Base-by-base conservation (phyloP, 2,797 vertebrate genomes). In the Picus viridis region DNA sequence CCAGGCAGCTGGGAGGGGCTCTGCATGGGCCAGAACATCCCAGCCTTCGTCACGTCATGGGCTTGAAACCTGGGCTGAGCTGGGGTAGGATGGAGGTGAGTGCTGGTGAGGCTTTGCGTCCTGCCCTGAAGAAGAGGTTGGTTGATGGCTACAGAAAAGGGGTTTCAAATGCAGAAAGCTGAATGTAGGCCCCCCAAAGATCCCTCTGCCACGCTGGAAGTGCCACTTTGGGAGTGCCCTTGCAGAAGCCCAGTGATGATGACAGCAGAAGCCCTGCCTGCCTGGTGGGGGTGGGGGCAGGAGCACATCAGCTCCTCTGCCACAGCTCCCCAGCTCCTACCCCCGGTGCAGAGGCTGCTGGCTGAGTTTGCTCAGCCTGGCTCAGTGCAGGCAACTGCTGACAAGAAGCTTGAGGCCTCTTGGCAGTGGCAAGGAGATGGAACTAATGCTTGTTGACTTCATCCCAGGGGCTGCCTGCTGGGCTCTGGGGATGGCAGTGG, bases 391-490 rank as follows among this genome's bases (percentile, higher is more conserved):
- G 54, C 1, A 3, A 41, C 43, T 20, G 36, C 19, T 51, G 69
- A 64, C 45, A n/a, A 64, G 86, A 71, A 90, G 78, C 51, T 30
- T 5, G 12, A 91, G 83, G 64, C 64, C 23, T 49, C 68, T 84
- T 11, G 14, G 57, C 74, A 54, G 61, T 0, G 1, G 27, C 78
- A 84, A 61, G 43, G 53, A 86, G 58, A 24, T 65, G 83, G 78
- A 94, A 95, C 73, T 92, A 90, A 92, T 53, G 43, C 24, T 17
- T 59, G 86, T 86, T 88, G 74, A 88, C 86, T 91, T 90, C 57
- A 70, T 67, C 22, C 9, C 71, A 39, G 53, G 69, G 29, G 75
- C 71, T 92, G 81, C 24, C 58, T 80, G 70, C 72, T 53, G 45
- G 36, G 41, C 34, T 76, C 34, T 86, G 27, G 64, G 64, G 39